These are phyloP conservation scores for Microcebus griseorufus DNA, from an alignment of 2,113 vertebrate genomes.

Conservation along the genomic window DNA sequence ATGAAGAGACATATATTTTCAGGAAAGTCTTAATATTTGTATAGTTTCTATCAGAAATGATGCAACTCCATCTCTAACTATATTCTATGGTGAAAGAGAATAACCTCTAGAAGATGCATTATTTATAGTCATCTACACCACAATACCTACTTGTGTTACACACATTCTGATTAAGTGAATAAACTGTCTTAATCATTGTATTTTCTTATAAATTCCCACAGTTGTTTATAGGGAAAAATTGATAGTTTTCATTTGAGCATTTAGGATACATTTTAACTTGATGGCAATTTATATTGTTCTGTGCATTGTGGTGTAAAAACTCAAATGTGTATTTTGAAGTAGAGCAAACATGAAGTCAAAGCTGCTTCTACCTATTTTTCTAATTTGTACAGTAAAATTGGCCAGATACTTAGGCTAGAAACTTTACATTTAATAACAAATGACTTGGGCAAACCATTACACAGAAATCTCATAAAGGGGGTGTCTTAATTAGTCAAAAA, in stretches of 20 bases:
- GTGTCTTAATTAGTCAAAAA: constrained; percentile 32
- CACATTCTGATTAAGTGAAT: neutral
- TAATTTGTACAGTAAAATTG: neutral
- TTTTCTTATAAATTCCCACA: neutral
- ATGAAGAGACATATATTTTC: neutral
- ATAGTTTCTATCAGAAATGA: neutral
- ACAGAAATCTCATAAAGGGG: neutral
- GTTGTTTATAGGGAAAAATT: neutral
- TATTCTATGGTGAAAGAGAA: neutral
- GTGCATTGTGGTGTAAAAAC: neutral
- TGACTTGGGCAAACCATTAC: neutral
- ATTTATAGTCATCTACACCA: neutral
- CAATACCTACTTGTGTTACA: neutral
- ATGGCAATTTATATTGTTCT: neutral
- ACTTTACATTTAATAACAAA: neutral
- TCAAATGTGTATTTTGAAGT: neutral
- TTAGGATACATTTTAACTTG: neutral
- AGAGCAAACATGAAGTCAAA: neutral
- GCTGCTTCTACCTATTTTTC: neutral
- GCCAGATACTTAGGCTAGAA: neutral
- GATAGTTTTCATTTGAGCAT: neutral
- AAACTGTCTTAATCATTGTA: neutral
- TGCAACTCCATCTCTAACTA: neutral
- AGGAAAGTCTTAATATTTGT: neutral
- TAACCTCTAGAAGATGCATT: neutral